These are phyloP conservation scores for Troides helena DNA, from an alignment of 2,888 invertebrate species.

Conservation along the genomic window DNA sequence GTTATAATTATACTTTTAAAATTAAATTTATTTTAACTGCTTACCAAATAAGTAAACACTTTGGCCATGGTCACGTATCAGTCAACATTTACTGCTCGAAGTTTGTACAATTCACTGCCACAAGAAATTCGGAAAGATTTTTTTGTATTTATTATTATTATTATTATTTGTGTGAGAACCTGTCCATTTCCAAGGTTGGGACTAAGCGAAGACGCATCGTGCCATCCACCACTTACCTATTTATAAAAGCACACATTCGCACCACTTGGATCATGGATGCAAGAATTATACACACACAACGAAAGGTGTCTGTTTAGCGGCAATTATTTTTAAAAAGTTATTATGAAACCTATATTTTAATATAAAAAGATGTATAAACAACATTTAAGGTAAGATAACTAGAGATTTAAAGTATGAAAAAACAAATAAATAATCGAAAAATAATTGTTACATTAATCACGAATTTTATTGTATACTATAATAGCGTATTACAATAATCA, in stretches of 20 bases:
- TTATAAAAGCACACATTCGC: constrained; percentile 68
- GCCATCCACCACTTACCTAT: constrained; percentile 64
- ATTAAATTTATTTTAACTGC: constrained; percentile 26
- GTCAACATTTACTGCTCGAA: constrained; percentile 38
- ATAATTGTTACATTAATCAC: background rate
- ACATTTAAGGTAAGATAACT: background rate
- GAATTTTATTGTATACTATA: background rate
- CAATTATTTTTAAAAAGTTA: background rate
- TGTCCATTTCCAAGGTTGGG: constrained; percentile 74
- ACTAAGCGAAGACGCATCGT: constrained; percentile 60
- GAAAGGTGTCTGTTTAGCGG: constrained; percentile 4
- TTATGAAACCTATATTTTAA: background rate
- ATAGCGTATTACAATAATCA: background rate
- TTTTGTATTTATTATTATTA: constrained; percentile 34
- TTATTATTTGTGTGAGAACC: constrained; percentile 39
- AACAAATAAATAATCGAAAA: no score
- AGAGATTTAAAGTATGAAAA: no score
- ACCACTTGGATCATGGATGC: constrained; percentile 37
- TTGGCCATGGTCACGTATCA: constrained; percentile 53
- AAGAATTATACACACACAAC: constrained; percentile 35
- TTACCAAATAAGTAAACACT: constrained; percentile 56
- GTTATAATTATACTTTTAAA: no score
- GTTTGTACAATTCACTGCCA: constrained; percentile 26
- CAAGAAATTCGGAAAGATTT: constrained; percentile 26
- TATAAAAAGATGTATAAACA: background rate